Evolutionary conservation across 2,888 invertebrate species (phyloP).

Genomic region (Anthrax anthrax): DNA sequence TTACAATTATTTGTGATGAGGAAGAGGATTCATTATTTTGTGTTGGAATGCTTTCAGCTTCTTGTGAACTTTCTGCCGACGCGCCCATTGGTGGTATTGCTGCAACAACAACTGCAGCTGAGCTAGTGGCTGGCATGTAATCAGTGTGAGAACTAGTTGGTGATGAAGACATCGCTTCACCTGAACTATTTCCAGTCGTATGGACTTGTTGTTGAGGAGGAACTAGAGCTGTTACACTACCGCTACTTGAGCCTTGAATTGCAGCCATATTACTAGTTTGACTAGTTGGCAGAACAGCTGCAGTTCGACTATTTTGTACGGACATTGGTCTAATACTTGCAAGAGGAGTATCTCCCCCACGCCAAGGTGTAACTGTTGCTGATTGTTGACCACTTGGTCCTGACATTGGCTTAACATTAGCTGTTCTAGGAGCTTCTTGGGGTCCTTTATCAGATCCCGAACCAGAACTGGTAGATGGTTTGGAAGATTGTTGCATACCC

Average conservation of each 20-base stretch:
- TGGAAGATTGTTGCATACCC: constrained; percentile 46
- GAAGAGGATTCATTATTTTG: constrained; percentile 26
- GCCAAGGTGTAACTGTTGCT: constrained; percentile 46
- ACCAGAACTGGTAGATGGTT: constrained; percentile 53
- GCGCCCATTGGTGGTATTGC: constrained; percentile 47
- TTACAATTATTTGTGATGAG: constrained; percentile 18
- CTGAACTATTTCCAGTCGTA: constrained; percentile 34
- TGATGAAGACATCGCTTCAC: constrained; percentile 47
- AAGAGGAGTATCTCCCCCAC: constrained; percentile 68
- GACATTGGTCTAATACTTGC: constrained; percentile 90
- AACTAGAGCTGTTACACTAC: constrained; percentile 39
- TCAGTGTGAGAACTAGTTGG: constrained; percentile 64
- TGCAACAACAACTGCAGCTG: constrained; percentile 45
- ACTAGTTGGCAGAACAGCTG: constrained; percentile 61
- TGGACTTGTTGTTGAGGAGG: constrained; percentile 48
- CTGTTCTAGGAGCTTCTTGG: constrained; percentile 56
- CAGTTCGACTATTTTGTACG: constrained; percentile 51
- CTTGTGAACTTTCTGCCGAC: constrained; percentile 35
- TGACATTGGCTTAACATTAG: constrained; percentile 90
- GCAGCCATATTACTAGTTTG: constrained; percentile 40
- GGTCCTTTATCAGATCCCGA: constrained; percentile 41
- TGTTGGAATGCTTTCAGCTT: constrained; percentile 31
- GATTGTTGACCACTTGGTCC: constrained; percentile 40
- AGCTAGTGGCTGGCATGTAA: constrained; percentile 75
- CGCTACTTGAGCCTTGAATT: constrained; percentile 19